Evolutionary conservation across 1,140 invertebrate genomes (phyloP).

Genomic region (Parasteatoda tepidariorum): DNA sequence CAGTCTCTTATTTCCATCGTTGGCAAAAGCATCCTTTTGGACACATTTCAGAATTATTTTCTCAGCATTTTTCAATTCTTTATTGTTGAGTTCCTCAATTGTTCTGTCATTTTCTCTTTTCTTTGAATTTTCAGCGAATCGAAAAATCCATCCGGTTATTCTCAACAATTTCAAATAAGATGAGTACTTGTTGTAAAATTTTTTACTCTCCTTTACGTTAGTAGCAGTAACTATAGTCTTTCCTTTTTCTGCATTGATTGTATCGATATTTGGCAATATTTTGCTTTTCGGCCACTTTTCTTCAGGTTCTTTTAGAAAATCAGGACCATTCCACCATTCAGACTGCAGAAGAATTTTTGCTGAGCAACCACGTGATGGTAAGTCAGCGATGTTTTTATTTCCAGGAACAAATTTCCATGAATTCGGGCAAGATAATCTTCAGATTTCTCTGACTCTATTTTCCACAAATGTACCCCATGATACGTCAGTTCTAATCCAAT

Average conservation of each 20-base stretch:
- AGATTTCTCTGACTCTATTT: conserved; percentile 1
- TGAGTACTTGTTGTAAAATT: background rate
- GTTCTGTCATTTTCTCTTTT: background rate
- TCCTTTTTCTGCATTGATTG: background rate
- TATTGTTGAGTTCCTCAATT: background rate
- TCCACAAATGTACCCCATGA: background rate
- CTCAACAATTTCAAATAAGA: background rate
- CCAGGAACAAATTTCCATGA: background rate
- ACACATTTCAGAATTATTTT: background rate
- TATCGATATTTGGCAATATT: background rate
- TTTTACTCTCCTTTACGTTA: background rate
- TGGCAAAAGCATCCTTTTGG: background rate
- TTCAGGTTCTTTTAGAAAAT: background rate
- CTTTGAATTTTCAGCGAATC: background rate
- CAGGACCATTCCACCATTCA: background rate
- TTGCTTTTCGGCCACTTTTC: conserved; percentile 6
- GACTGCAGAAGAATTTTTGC: background rate
- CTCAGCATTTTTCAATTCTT: background rate
- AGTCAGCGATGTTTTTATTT: background rate
- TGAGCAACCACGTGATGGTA: background rate
- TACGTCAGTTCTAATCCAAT: background rate
- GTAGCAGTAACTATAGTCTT: background rate
- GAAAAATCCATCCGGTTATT: background rate
- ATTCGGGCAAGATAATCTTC: background rate
- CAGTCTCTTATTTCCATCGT: background rate